Conservation (phyloP, 2,888 invertebrate species). For the Synergus laeviventris region DNA sequence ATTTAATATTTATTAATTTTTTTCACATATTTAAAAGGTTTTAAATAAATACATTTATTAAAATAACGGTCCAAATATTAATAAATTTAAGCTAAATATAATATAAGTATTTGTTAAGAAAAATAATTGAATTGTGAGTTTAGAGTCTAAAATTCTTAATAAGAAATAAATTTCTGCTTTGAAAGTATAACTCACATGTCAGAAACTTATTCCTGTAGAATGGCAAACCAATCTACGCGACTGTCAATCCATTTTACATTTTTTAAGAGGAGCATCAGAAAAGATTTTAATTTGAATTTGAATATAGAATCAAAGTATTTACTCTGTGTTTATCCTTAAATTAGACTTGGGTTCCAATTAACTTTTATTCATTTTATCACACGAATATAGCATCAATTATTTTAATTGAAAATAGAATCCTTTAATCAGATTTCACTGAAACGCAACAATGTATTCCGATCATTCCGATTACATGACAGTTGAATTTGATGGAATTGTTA, state of each 20-base stretch:
- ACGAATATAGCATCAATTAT: constrained; percentile 49
- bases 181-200: neutral
- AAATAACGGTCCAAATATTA: no score
- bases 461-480: constrained; percentile 21
- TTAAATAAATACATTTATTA: no score
- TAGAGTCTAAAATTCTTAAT: no score
- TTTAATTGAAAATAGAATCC: constrained; percentile 53
- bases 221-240: constrained; percentile 27
- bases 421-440: constrained; percentile 43
- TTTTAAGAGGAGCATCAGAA: no score
- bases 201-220: neutral
- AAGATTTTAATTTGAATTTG: no score
- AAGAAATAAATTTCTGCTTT: no score
- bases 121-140: no score
- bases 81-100: no score
- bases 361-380: constrained; percentile 52
- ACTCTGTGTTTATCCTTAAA: neutral
- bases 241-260: neutral
- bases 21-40: no score
- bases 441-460: constrained; percentile 14
- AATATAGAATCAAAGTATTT: neutral
- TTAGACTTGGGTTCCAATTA: constrained; percentile 52
- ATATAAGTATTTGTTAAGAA: no score
- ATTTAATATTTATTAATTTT: no score
- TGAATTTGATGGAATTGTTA: constrained; percentile 36